These are phyloP conservation scores for Brachystomella parvula DNA, from an alignment of 1,140 invertebrate genomes.

Conservation along the genomic window DNA sequence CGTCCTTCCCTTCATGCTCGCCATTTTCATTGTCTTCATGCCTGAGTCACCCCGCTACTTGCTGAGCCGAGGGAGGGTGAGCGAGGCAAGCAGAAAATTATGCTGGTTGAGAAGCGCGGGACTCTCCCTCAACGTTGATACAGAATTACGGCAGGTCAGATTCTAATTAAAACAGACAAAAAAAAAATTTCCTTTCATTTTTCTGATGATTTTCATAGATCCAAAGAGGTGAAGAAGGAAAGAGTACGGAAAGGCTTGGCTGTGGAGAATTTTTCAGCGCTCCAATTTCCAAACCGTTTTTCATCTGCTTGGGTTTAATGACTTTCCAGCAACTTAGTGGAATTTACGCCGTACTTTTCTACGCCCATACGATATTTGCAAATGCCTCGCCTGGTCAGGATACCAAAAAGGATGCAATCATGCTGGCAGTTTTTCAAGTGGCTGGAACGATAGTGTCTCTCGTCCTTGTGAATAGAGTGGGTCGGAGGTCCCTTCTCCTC, in stretches of 20 bases:
- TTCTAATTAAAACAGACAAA: background rate
- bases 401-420: slow-evolving; percentile 40
- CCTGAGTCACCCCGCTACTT: slow-evolving; percentile 46
- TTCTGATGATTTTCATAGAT: background rate
- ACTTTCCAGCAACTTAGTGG: slow-evolving; percentile 75
- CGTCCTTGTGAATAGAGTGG: slow-evolving; percentile 52
- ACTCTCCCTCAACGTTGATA: slow-evolving; percentile 7
- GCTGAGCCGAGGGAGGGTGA: slow-evolving; percentile 10
- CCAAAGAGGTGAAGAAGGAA: background rate
- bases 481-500: slow-evolving; percentile 50
- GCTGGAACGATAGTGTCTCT: slow-evolving; percentile 45
- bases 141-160: background rate
- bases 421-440: slow-evolving; percentile 48
- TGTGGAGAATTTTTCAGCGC: slow-evolving; percentile 4
- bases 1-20: slow-evolving; percentile 46
- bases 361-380: slow-evolving; percentile 54
- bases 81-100: slow-evolving; percentile 23
- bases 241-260: background rate
- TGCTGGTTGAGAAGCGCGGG: slow-evolving; percentile 24
- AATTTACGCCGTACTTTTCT: slow-evolving; percentile 79
- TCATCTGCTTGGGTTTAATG: slow-evolving; percentile 68
- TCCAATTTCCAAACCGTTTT: slow-evolving; percentile 49
- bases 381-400: slow-evolving; percentile 36
- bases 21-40: slow-evolving; percentile 45
- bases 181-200: background rate